These are phyloP conservation scores for Formicarius rufipectus DNA, from an alignment of 2,113 vertebrate genomes.

Conservation along the genomic window DNA sequence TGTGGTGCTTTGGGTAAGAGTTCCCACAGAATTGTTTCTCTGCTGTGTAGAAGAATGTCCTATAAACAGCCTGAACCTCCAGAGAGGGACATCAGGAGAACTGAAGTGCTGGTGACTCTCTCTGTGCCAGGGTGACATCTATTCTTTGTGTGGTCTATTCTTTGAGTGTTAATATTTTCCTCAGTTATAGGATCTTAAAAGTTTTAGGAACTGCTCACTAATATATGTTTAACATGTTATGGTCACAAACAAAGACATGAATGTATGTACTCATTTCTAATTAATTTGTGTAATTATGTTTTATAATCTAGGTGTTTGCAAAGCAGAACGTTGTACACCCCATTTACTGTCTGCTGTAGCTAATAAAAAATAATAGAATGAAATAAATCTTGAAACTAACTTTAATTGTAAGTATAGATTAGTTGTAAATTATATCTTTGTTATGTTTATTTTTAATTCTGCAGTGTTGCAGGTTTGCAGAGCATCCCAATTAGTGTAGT, in stretches of 20 bases:
- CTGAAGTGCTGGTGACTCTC: background rate
- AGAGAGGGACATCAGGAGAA: background rate
- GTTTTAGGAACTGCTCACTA: conserved; percentile 61
- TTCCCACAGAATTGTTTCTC: background rate
- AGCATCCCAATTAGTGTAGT: conserved; percentile 78
- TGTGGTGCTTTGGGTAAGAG: background rate
- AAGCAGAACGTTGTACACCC: conserved; percentile 73
- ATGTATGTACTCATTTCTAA: conserved; percentile 73
- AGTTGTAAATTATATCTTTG: conserved; percentile 79
- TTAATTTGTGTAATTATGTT: conserved; percentile 84
- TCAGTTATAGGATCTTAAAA: background rate
- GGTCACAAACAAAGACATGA: conserved; percentile 75
- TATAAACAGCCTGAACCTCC: background rate
- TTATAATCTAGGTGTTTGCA: conserved; percentile 80
- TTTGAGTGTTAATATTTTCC: background rate
- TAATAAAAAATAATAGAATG: conserved; percentile 82
- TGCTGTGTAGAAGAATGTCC: background rate
- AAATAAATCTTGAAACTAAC: conserved; percentile 78
- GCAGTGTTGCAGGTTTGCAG: conserved; percentile 77
- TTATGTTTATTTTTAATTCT: conserved; percentile 84
- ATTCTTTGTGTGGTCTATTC: background rate
- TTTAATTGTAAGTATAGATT: conserved; percentile 80
- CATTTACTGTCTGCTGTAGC: conserved; percentile 78
- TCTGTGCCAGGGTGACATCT: background rate
- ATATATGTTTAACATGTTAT: conserved; percentile 71